A percentile compares a stretch with the other conserved stretches of the same genome.
Conservation (phyloP, 64 coral and sea anemone species). For the Dendronephthya gigantea region DNA sequence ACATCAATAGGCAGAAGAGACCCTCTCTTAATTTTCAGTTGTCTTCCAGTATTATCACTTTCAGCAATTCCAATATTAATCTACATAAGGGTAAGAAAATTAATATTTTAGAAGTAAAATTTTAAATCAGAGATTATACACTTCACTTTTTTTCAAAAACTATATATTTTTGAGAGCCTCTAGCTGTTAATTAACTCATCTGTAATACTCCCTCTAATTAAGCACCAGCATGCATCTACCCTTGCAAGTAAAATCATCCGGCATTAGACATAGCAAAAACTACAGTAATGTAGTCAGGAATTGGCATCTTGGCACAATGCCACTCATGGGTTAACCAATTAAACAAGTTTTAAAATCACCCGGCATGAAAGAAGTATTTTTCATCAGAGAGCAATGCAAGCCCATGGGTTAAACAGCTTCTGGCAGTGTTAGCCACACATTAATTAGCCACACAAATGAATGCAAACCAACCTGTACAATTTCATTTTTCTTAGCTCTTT, state of each 20-base stretch:
- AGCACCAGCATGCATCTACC: too few species aligned
- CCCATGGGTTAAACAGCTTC: neutral
- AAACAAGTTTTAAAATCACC: too few species aligned
- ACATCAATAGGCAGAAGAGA: neutral
- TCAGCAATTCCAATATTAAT: slow-evolving; percentile 10
- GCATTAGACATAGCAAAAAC: too few species aligned
- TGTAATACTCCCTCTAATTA: too few species aligned
- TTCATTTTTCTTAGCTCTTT: neutral
- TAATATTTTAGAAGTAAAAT: neutral
- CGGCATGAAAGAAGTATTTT: too few species aligned
- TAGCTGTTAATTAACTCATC: too few species aligned
- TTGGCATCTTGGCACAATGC: too few species aligned
- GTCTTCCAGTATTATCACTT: neutral
- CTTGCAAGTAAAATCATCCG: too few species aligned
- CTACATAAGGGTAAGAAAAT: neutral
- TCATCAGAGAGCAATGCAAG: neutral
- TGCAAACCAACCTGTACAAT: neutral
- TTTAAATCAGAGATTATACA: neutral
- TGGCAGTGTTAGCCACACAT: too few species aligned
- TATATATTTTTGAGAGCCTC: neutral
- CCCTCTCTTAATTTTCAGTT: neutral
- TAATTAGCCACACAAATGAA: neutral
- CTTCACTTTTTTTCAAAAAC: neutral
- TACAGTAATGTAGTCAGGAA: too few species aligned
- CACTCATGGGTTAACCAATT: too few species aligned